Evolutionary conservation across 2,797 vertebrate species (phyloP), one percentile per base, ranked within the genome.

Genomic region (Phoebastria nigripes): DNA sequence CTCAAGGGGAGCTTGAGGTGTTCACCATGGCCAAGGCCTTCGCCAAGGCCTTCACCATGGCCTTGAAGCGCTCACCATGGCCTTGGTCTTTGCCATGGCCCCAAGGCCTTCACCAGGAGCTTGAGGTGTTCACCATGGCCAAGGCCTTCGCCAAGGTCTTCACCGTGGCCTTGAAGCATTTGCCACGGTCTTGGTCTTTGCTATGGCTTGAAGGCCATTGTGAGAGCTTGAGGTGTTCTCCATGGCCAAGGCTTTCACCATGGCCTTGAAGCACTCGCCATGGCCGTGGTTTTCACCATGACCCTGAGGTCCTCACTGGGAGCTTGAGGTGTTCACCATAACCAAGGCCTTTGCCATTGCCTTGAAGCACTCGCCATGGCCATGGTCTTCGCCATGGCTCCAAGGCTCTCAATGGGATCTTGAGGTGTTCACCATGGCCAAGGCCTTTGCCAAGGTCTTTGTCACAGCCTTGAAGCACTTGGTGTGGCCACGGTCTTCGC

Each of bases 391-490:
- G 26, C 39, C 4, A 0, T 8, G n/a, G 19, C 6, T 26, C 22
- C 11, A 0, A 24, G 22, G 7, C 20, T 11, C 22, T 51, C n/a
- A 0, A 4, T 2, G 29, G 31, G 31, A 69, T 11, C 49, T 44
- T 15, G 42, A 66, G 69, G 31, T 42, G 59, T 3, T 61, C 16
- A 0, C n/a, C 22, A 0, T 15, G 31, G 47, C n/a, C 79, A 41
- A 33, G 49, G 22, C 19, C n/a, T 58, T 71, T 1, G 7, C 20
- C 7, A 5, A 31, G 25, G 33, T 9, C 37, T 84, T 44, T 29
- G 6, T 29, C 3, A 0, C 28, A 1, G 28, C 11, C 24, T 35
- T 58, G 15, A 59, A 37, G 25, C 29, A 0, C 63, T 37, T 20
- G 9, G 54, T 3, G 1, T 15, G 12, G 29, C 31, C 81, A 16